Evolutionary conservation across 2,113 vertebrate genomes (phyloP).

Genomic region (Oenanthe oenanthe): DNA sequence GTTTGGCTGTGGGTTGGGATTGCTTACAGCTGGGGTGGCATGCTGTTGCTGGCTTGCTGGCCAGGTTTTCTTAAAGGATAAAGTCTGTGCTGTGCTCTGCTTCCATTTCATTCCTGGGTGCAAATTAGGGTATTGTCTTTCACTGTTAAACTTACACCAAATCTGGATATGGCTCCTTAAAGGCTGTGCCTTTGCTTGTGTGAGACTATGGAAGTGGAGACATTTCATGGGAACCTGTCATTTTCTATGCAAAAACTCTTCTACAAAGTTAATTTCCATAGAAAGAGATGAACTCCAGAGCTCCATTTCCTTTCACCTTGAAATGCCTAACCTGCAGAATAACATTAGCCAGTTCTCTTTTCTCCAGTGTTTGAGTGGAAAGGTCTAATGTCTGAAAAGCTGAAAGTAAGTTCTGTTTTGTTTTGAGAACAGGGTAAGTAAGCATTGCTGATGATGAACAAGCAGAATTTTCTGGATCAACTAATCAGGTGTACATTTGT

Average conservation of each 20-base stretch:
- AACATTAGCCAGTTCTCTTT: neutral
- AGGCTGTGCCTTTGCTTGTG: neutral
- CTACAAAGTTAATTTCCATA: neutral
- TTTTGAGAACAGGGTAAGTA: neutral
- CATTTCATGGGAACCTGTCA: neutral
- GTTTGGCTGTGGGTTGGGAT: neutral
- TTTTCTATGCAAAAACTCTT: neutral
- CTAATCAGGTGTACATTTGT: neutral
- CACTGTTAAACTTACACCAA: rapidly evolving
- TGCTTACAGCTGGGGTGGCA: neutral
- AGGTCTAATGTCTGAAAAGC: neutral
- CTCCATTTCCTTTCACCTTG: neutral
- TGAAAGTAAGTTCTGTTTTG: neutral
- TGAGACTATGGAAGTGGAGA: neutral
- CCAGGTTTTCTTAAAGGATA: neutral
- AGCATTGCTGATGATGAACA: neutral
- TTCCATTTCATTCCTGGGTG: neutral
- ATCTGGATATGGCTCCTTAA: neutral
- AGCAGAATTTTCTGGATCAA: neutral
- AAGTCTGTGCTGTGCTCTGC: neutral
- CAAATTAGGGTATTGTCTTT: neutral
- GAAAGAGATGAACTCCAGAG: neutral
- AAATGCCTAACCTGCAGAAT: neutral
- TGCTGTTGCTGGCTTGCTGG: neutral
- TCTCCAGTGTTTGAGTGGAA: neutral